A percentile compares a stretch with the other conserved stretches of the same genome.
Evolutionary conservation across 2,888 invertebrate genomes (phyloP).

Genomic region (Aphodius sticticus): DNA sequence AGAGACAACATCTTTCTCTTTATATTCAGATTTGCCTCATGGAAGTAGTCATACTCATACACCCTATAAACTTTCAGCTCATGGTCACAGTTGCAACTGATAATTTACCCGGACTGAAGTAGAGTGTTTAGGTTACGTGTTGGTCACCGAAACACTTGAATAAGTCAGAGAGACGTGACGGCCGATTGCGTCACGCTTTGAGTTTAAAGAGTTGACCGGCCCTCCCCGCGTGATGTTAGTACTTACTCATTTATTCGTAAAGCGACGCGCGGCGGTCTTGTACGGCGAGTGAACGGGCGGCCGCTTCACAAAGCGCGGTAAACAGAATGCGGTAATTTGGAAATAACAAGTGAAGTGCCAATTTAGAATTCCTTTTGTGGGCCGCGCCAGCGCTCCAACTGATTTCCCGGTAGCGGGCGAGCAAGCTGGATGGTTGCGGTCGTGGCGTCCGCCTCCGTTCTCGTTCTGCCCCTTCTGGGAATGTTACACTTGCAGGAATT

Average conservation of each 20-base stretch:
- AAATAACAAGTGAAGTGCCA: conserved; percentile 4
- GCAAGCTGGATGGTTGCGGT: not conserved
- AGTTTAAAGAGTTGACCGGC: not conserved
- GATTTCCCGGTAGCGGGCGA: not conserved
- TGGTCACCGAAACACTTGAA: not conserved
- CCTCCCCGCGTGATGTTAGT: not conserved
- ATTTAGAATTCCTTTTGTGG: conserved; percentile 4
- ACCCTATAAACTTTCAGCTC: no score
- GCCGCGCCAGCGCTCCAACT: not conserved
- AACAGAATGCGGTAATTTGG: not conserved
- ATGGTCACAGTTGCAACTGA: no score
- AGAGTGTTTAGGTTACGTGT: not conserved
- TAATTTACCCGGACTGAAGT: no score
- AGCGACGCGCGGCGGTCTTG: not conserved
- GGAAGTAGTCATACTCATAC: no score
- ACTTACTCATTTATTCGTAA: not conserved
- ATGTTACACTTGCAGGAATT: conserved; percentile 9
- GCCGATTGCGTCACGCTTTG: not conserved
- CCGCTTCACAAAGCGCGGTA: not conserved
- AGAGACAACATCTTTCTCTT: no score
- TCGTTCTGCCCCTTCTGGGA: not conserved
- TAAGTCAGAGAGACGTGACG: not conserved
- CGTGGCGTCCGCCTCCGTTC: conserved; percentile 8
- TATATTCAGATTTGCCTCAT: no score
- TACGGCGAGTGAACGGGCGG: not conserved